phyloP scores from a whole-genome alignment of 2,797 vertebrate genomes.

The Diceros bicornis region DNA sequence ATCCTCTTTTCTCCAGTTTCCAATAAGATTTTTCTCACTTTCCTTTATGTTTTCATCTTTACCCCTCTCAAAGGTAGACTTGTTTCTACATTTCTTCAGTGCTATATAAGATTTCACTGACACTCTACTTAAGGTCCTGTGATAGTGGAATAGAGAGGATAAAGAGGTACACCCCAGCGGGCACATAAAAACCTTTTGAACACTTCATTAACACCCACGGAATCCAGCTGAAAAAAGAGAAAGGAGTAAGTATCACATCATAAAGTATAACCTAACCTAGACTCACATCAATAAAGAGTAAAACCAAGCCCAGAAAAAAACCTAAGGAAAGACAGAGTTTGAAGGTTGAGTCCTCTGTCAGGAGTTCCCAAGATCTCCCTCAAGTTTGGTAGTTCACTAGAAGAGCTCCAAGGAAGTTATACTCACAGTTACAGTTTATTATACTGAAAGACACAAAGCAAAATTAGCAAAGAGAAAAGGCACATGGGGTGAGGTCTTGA shows the following conservation, averaged over 20 bases:
- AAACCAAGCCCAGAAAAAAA: not conserved
- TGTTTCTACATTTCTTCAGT: slow-evolving; percentile 12
- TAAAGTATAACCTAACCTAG: slow-evolving; percentile 31
- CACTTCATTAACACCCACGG: not conserved
- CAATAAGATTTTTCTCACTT: slow-evolving; percentile 34
- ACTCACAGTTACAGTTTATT: not conserved
- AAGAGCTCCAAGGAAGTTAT: not conserved
- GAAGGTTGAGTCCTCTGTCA: not conserved
- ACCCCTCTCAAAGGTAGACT: not conserved
- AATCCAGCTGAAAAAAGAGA: not conserved
- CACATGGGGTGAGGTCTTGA: not conserved
- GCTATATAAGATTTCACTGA: not conserved
- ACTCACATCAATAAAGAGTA: slow-evolving; percentile 5
- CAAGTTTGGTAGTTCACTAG: not conserved
- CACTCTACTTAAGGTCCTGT: not conserved
- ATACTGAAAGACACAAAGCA: not conserved
- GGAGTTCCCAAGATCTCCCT: not conserved
- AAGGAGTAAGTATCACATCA: not conserved
- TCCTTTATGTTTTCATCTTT: not conserved
- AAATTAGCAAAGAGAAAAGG: slow-evolving; percentile 1
- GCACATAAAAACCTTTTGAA: slow-evolving; percentile 15
- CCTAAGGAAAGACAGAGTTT: not conserved
- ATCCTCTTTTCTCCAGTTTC: not conserved
- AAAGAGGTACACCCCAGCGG: not conserved
- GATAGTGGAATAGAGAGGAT: not conserved